A percentile compares a stretch with the other conserved stretches of the same genome.
phyloP scores from a whole-genome alignment of 2,888 invertebrate species.

The Meiosimyza platycephala region DNA sequence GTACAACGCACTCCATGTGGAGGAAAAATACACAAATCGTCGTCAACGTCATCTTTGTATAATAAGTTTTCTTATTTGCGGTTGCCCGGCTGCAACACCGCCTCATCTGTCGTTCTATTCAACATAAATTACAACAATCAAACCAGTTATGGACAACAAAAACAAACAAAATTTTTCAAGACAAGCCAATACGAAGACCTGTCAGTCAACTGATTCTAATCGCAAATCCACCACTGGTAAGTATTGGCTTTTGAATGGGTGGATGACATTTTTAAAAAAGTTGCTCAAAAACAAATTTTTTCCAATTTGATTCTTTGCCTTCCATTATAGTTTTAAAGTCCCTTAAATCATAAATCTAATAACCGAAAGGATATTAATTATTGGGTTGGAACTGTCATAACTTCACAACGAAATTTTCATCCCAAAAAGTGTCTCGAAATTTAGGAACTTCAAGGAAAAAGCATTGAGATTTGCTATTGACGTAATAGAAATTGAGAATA shows the following conservation, averaged over 20 bases:
- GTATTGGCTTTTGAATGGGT: constrained; percentile 46
- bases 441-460: too few species aligned
- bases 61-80: constrained; percentile 40
- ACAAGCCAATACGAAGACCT: constrained; percentile 77
- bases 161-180: constrained; percentile 74
- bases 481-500: too few species aligned
- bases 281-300: neutral
- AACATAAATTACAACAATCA: constrained; percentile 64
- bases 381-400: too few species aligned
- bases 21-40: constrained; percentile 58
- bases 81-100: constrained; percentile 36
- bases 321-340: neutral
- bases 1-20: constrained; percentile 65
- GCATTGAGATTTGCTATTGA: too few species aligned
- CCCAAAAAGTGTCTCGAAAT: too few species aligned
- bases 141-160: constrained; percentile 70
- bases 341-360: neutral
- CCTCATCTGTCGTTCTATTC: constrained; percentile 38
- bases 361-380: too few species aligned
- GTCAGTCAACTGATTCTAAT: constrained; percentile 74
- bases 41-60: constrained; percentile 45
- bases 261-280: neutral
- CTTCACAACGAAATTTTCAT: too few species aligned
- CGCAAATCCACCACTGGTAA: constrained; percentile 73
- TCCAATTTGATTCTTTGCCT: neutral